Base-by-base conservation (phyloP, 2,888 invertebrate species). In the Tetanocera ferruginea region DNA sequence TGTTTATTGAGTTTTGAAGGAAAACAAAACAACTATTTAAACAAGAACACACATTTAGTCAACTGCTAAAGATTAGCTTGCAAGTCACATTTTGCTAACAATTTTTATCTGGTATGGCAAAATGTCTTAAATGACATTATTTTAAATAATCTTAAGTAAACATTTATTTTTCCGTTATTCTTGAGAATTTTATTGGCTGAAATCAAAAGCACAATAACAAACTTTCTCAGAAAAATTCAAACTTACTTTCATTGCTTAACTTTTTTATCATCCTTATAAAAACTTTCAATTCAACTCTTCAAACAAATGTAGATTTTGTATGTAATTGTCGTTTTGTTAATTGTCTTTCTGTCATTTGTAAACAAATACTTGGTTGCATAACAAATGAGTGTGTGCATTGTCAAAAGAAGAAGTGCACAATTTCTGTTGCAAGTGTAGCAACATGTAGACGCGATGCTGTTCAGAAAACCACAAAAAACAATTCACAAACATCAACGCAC, bases 341-440 rank as follows among this genome's bases (percentile, higher is more conserved):
- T 23, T 60, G 14, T 28, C 6, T 9, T 28, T 60, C 60, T 8
- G 2, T 14, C 60, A 28, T 23, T 23, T 60, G 60, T 60, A 60
- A 66, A 34, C 66, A 66, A 66, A 31, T n/a, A 31, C 64, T 64
- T 34, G 64, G 14, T 31, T n/a, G 28, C 49, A 67, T 37, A 31
- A 67, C 67, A 67, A 25, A 37, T 67, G 43, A 49, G 34, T 49
- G 25, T 28, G 28, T 43, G 43, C 43, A 43, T 43, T 25, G 28
- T 3, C 31, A 62, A 43, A 67, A 67, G 37, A 49, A 37, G 19
- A 23, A 19, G 49, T 34, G 19, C 6, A 28, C 60, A 25, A 60
- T 43, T 37, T 37, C 37, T 5, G 14, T 43, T 43, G 43, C 11
- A 28, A 5, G 28, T 28, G 23, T 60, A 2, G 28, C 60, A 60